A percentile compares a stretch with the other conserved stretches of the same genome.
Evolutionary conservation across 2,113 vertebrate species (phyloP).

Genomic region (Upupa epops): DNA sequence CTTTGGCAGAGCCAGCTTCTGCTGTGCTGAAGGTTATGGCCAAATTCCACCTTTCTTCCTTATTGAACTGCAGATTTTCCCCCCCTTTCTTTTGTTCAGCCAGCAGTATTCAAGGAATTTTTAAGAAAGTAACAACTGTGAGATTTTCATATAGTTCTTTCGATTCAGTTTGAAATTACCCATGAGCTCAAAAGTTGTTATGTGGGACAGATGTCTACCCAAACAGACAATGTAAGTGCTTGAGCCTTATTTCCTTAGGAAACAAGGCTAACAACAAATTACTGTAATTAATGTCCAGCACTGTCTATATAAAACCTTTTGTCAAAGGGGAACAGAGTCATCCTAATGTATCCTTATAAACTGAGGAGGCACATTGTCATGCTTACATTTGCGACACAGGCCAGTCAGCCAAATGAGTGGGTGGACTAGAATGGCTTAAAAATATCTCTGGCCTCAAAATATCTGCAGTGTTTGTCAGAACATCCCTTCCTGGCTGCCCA

Average conservation of each 20-base stretch:
- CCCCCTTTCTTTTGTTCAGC: not conserved
- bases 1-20: not conserved
- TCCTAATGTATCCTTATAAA: not conserved
- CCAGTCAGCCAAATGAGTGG: not conserved
- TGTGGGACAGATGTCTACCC: not conserved
- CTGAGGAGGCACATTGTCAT: fast-evolving
- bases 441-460: not conserved
- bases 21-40: not conserved
- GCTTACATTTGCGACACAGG: not conserved
- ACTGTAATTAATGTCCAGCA: not conserved
- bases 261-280: not conserved
- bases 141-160: not conserved
- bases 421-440: not conserved
- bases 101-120: not conserved
- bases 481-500: not conserved
- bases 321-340: not conserved
- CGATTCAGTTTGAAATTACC: not conserved
- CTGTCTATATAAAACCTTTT: not conserved
- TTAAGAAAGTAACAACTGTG: not conserved
- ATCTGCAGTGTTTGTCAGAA: not conserved
- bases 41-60: not conserved
- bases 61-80: not conserved
- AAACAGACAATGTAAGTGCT: not conserved
- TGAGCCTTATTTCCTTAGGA: not conserved
- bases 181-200: not conserved